Evolutionary conservation across 2,888 invertebrate species (phyloP), one percentile per base, ranked within the genome.

Genomic region (Chironomus tentans): DNA sequence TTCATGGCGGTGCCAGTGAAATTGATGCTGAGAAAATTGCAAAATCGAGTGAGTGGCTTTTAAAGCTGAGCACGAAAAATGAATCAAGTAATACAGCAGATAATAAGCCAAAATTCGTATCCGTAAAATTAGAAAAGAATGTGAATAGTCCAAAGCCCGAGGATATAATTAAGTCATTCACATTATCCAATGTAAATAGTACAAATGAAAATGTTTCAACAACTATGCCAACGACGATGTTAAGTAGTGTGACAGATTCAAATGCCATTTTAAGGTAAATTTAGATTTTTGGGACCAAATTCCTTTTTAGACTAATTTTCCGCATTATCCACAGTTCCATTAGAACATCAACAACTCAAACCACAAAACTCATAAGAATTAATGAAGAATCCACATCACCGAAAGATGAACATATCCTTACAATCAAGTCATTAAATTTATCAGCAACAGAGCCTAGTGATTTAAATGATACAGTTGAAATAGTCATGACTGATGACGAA

Each of bases 401-500:
- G 13, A 4, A 28, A 10, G 73, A 62, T 46, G 73, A 73, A 65
- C 62, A 61, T 65, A 62, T 62, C 15, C 38, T 73, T 15, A 61
- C 38, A 12, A 68, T 68, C 1, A 62, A 72, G 38, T 62, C 72
- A 18, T 61, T 72, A 62, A 61, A 38, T 15, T 18, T 72, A 46
- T 38, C 62, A 38, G 10, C 38, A 3, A 68, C 68, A 7, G 74
- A 74, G 21, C 47, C 10, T 47, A 74, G 13, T 38, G 74, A 74
- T 22, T 12, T 38, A 3, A 68, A 74, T 48, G 74, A 74, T n/a
- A 68, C 74, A 15, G 50, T 74, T 4, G 74, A 74, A 68, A 74
- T 74, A 21, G 65, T 74, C 10, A 74, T 74, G 74, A 74, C 68
- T 28, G 73, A 73, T 5, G 65, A 65, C 18, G 70, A 70, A n/a